phyloP scores from a whole-genome alignment of 2,113 vertebrate species.

The Vulpes lagopus region DNA sequence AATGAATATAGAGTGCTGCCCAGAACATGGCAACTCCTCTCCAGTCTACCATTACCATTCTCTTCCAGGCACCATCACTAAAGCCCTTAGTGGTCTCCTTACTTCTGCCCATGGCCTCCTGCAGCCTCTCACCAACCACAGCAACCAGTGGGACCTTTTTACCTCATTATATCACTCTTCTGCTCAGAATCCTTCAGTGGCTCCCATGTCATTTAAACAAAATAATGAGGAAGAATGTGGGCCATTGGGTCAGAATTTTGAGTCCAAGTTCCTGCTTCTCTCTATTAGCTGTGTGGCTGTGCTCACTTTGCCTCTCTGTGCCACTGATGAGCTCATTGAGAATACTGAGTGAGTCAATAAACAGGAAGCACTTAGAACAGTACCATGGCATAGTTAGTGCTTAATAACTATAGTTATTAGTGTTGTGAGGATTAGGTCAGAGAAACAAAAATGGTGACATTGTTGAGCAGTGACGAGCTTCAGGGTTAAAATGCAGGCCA shows the following conservation, averaged over 20 bases:
- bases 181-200: neutral
- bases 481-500: neutral
- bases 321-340: rapidly evolving
- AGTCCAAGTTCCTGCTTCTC: neutral
- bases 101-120: neutral
- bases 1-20: neutral
- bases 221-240: neutral
- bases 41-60: too few species aligned
- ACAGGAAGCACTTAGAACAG: neutral
- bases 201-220: neutral
- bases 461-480: neutral
- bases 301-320: neutral
- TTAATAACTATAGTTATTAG: neutral
- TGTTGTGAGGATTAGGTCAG: neutral
- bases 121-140: neutral
- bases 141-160: neutral
- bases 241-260: neutral
- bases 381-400: neutral
- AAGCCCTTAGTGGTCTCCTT: neutral
- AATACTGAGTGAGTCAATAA: neutral
- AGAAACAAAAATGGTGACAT: neutral
- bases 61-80: too few species aligned
- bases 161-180: neutral
- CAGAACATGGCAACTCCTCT: neutral
- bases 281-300: neutral